Evolutionary conservation across 2,797 vertebrate species (phyloP).

Genomic region (Otolemur crassicaudatus): DNA sequence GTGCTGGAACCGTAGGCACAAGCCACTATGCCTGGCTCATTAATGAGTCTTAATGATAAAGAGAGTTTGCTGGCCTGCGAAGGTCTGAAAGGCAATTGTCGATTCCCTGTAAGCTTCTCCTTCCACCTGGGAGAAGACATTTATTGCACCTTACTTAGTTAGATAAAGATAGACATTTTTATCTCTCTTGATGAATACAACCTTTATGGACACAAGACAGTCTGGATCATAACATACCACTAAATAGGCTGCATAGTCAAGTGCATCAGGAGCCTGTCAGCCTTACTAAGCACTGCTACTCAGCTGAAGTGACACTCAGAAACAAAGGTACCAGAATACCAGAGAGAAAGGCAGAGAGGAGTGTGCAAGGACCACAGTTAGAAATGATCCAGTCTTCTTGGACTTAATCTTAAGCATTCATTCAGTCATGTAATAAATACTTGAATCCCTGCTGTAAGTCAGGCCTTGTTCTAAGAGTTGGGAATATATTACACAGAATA

Average conservation of each 20-base stretch:
- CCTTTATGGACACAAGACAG: background rate
- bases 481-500: background rate
- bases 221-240: background rate
- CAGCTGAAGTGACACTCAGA: background rate
- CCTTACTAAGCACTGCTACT: no score
- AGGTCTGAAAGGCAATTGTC: background rate
- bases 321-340: background rate
- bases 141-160: background rate
- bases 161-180: background rate
- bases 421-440: background rate
- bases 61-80: background rate
- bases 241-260: background rate
- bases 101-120: background rate
- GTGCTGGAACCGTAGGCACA: background rate
- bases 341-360: background rate
- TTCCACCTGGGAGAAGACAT: background rate
- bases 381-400: background rate
- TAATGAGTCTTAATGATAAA: background rate
- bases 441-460: background rate
- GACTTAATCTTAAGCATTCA: background rate
- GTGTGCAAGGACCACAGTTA: background rate
- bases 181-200: background rate
- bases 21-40: background rate
- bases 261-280: background rate
- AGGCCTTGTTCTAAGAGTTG: background rate